Percentiles rank a stretch among this genome's conserved stretches.
These are phyloP conservation scores for Drosophila vallismaia DNA, from an alignment of 2,888 invertebrate genomes.

Conservation along the genomic window DNA sequence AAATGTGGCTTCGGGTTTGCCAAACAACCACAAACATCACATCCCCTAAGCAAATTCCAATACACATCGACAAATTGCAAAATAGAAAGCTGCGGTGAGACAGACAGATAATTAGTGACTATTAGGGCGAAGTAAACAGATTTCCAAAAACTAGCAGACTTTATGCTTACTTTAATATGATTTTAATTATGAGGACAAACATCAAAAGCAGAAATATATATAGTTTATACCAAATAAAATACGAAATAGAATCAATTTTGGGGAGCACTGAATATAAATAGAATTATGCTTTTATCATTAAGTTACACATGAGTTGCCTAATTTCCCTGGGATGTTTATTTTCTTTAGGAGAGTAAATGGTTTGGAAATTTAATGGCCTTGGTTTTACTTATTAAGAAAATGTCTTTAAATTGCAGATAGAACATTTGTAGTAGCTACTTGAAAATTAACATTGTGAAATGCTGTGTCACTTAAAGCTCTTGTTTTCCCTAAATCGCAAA, in stretches of 20 bases:
- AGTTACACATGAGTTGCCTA: not conserved
- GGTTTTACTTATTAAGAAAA: not conserved
- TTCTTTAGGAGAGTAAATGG: not conserved
- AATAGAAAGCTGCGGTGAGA: conserved; percentile 11
- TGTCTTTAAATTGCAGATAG: not conserved
- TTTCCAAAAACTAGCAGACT: conserved; percentile 3
- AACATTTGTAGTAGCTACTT: not conserved
- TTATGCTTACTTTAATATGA: not conserved
- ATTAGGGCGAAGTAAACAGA: conserved; percentile 13
- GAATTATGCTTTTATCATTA: not conserved
- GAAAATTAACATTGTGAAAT: not conserved
- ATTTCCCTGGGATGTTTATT: not conserved
- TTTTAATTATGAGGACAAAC: not conserved
- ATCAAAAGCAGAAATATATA: not conserved
- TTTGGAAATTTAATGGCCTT: not conserved
- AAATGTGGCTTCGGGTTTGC: conserved; percentile 1
- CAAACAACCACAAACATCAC: conserved; percentile 17
- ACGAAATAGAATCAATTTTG: not conserved
- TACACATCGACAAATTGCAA: conserved; percentile 25
- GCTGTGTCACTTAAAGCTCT: not conserved
- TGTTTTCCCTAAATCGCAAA: not conserved
- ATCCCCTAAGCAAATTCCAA: conserved; percentile 15
- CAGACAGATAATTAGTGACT: conserved; percentile 24
- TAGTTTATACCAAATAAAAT: too few relatives aligned
- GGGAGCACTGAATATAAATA: not conserved